These are phyloP conservation scores for Colius striatus DNA, from an alignment of 2,113 vertebrate species.

Conservation along the genomic window DNA sequence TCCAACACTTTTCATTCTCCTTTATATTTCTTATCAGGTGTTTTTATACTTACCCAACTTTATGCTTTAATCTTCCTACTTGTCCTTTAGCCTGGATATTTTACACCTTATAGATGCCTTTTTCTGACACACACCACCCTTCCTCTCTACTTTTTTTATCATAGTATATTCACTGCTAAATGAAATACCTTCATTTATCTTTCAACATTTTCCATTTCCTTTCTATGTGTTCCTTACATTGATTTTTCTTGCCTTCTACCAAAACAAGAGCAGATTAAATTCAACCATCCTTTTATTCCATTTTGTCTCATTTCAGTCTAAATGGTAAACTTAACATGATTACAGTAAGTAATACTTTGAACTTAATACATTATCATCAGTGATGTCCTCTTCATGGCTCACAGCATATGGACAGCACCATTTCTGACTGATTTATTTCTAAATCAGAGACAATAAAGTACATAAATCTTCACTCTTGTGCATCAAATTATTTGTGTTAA, in stretches of 20 bases:
- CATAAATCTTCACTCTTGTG: background rate
- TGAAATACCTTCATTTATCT: constrained; percentile 47
- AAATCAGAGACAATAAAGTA: background rate
- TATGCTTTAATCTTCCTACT: constrained; percentile 13
- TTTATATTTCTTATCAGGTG: background rate
- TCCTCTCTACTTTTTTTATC: background rate
- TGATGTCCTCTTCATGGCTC: background rate
- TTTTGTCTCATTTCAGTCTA: background rate
- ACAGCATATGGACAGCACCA: background rate
- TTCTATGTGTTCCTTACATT: background rate
- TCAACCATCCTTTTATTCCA: background rate
- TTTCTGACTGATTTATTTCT: background rate
- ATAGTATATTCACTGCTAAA: background rate
- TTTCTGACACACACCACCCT: background rate
- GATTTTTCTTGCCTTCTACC: constrained; percentile 27
- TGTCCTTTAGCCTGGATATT: background rate
- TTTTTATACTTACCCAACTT: constrained; percentile 3
- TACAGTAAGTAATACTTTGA: background rate
- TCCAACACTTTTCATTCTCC: background rate
- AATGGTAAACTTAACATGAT: background rate
- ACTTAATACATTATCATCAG: background rate
- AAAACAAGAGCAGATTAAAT: background rate
- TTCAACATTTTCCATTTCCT: constrained; percentile 40
- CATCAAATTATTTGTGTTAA: background rate
- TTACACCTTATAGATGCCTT: background rate